Conservation (phyloP, 1,140 invertebrate genomes). For the Periplaneta americana region DNA sequence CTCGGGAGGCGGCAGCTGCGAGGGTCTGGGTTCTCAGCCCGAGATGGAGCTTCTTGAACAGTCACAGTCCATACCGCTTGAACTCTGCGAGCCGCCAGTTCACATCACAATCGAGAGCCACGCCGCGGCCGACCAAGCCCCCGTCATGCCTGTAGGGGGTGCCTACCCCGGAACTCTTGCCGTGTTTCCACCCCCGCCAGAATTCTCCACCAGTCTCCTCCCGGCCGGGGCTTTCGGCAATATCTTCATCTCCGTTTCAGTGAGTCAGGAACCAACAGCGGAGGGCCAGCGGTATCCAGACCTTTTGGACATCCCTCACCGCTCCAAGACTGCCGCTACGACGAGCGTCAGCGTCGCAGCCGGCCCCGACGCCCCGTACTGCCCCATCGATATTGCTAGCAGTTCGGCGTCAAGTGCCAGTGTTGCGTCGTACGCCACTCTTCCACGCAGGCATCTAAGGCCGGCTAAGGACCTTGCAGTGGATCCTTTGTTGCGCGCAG, state of each 20-base stretch:
- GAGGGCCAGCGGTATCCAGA: conserved; percentile 62
- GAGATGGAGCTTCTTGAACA: conserved; percentile 39
- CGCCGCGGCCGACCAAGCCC: conserved; percentile 20
- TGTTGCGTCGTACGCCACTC: conserved; percentile 50
- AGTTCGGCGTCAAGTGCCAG: conserved; percentile 21
- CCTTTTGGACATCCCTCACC: conserved; percentile 62
- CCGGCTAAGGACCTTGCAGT: neutral
- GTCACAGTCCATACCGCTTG: conserved; percentile 30
- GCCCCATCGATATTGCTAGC: conserved; percentile 20
- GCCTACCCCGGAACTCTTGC: conserved; percentile 30
- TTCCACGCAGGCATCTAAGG: conserved; percentile 43
- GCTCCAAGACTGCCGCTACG: conserved; percentile 33
- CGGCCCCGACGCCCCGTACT: conserved; percentile 22
- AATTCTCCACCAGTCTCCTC: conserved; percentile 56
- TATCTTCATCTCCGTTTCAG: conserved; percentile 67
- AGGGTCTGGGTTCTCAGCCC: conserved; percentile 43
- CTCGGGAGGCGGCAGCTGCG: conserved; percentile 29
- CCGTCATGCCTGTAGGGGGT: neutral
- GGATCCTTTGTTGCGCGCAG: conserved; percentile 19
- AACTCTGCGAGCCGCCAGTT: conserved; percentile 52
- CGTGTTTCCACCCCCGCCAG: conserved; percentile 55
- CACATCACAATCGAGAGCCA: conserved; percentile 75
- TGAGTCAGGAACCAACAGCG: conserved; percentile 54
- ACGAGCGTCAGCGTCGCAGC: conserved; percentile 39
- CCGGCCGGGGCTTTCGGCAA: conserved; percentile 58